phyloP scores from a whole-genome alignment of 2,888 invertebrate species.

The Scrobipalpa atriplicella region DNA sequence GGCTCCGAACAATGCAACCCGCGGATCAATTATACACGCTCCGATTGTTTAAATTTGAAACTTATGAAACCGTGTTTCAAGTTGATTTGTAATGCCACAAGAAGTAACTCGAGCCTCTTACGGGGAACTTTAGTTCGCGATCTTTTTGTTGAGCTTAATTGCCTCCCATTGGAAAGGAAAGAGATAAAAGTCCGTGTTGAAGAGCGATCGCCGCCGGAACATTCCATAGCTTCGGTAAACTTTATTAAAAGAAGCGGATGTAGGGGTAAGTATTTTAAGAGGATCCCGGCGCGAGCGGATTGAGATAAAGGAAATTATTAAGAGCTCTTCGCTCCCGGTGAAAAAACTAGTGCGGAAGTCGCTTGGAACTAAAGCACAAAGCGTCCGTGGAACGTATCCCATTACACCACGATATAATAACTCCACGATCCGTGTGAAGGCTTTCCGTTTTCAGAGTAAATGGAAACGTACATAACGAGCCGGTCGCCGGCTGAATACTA shows the following conservation, averaged over 20 bases:
- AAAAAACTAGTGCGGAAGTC: conserved; percentile 74
- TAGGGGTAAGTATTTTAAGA: conserved; percentile 81
- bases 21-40: conserved; percentile 69
- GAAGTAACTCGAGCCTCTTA: conserved; percentile 52
- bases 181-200: conserved; percentile 71
- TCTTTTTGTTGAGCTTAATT: conserved; percentile 71
- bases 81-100: conserved; percentile 56
- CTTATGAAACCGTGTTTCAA: conserved; percentile 73
- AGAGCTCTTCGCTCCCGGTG: conserved; percentile 64
- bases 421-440: conserved; percentile 67
- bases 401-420: conserved; percentile 65
- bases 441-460: conserved; percentile 59
- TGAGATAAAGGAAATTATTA: conserved; percentile 81
- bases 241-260: conserved; percentile 83
- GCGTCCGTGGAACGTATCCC: conserved; percentile 56
- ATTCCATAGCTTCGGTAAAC: conserved; percentile 75
- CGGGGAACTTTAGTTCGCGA: conserved; percentile 69
- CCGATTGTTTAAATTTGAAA: conserved; percentile 78
- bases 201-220: conserved; percentile 66
- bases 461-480: conserved; percentile 64
- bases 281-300: conserved; percentile 76
- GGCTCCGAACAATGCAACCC: conserved; percentile 73
- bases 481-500: conserved; percentile 53
- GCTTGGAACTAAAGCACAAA: conserved; percentile 57
- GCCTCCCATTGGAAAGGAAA: conserved; percentile 65